Conservation (phyloP, 2,113 vertebrate genomes). For the Odobenus rosmarus region DNA sequence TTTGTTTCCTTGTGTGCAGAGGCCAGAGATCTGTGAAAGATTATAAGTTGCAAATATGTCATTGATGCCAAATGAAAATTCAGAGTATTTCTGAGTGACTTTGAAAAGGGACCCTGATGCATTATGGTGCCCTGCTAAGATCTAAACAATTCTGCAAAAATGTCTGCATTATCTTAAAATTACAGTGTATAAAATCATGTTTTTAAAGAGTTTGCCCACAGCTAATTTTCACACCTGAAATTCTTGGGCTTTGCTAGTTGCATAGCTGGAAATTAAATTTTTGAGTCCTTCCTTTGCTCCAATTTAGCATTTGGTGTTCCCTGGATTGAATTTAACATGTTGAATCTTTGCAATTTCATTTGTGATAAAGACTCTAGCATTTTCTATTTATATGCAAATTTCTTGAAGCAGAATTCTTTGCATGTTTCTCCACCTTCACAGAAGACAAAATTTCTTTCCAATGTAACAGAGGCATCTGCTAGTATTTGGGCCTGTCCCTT, state of each 20-base stretch:
- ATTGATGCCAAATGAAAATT: background rate
- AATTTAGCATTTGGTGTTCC: background rate
- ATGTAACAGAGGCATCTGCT: background rate
- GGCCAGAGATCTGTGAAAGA: background rate
- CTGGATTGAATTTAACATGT: background rate
- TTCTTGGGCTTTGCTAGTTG: too few relatives aligned
- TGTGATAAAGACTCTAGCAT: background rate
- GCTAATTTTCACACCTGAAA: background rate
- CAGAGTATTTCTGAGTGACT: background rate
- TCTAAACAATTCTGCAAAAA: background rate
- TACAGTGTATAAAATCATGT: background rate
- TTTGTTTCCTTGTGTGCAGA: background rate
- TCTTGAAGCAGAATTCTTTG: background rate
- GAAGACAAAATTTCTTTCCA: background rate
- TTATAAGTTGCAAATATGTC: background rate
- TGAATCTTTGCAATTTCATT: background rate
- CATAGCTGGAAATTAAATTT: background rate
- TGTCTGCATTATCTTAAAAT: background rate
- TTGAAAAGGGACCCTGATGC: background rate
- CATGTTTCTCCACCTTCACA: background rate
- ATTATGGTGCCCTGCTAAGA: background rate
- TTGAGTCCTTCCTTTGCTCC: background rate
- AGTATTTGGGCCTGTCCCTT: background rate
- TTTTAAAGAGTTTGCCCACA: background rate
- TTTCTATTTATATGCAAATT: constrained; percentile 68